Percentiles rank a stretch among this genome's conserved stretches.
phyloP scores from a whole-genome alignment of 2,888 invertebrate species.

The Glaucopsyche alexis region DNA sequence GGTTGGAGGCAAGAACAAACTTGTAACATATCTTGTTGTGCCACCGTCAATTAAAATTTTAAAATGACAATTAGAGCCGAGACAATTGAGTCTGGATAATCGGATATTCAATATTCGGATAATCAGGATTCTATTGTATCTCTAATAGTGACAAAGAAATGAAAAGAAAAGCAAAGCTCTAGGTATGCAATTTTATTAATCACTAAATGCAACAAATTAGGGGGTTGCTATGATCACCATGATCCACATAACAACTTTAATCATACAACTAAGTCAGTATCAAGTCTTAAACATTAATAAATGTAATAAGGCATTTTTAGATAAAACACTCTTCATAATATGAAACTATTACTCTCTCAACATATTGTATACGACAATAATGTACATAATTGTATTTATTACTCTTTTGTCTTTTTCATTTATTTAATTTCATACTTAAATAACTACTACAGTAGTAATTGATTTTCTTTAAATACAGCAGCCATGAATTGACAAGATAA shows the following conservation, averaged over 20 bases:
- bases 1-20: too few relatives aligned
- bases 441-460: constrained; percentile 65
- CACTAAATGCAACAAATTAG: constrained; percentile 80
- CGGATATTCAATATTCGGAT: too few relatives aligned
- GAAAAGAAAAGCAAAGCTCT: constrained; percentile 57
- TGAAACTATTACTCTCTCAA: constrained; percentile 76
- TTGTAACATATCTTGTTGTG: too few relatives aligned
- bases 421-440: constrained; percentile 67
- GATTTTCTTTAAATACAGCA: constrained; percentile 62
- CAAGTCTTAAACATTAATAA: constrained; percentile 75
- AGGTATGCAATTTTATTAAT: constrained; percentile 79
- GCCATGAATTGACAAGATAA: constrained; percentile 67
- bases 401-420: constrained; percentile 52
- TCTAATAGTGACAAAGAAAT: background rate
- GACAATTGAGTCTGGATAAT: too few relatives aligned
- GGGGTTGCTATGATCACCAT: constrained; percentile 67
- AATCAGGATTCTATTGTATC: too few relatives aligned
- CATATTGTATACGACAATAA: constrained; percentile 48
- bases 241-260: constrained; percentile 65
- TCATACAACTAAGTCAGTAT: constrained; percentile 74
- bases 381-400: constrained; percentile 61
- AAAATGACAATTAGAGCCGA: too few relatives aligned
- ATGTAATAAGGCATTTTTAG: constrained; percentile 79
- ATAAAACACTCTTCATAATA: constrained; percentile 76
- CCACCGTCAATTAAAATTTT: too few relatives aligned